A percentile compares a stretch with the other conserved stretches of the same genome.
These are phyloP conservation scores for Philantomba maxwellii DNA, from an alignment of 2,113 vertebrate species.

Conservation along the genomic window DNA sequence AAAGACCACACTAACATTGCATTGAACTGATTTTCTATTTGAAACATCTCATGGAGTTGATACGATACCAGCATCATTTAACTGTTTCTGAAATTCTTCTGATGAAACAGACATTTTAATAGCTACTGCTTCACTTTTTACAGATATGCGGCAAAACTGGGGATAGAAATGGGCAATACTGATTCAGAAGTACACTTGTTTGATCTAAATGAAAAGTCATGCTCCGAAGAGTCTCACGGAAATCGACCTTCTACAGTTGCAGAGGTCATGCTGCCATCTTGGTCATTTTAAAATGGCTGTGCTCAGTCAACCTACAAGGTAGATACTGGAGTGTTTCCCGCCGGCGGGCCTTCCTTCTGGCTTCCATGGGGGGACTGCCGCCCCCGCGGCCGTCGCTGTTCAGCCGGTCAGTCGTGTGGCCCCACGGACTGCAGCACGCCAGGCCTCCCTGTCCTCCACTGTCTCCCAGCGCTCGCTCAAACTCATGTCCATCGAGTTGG, in stretches of 20 bases:
- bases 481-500: accelerated
- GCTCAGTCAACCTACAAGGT: background rate
- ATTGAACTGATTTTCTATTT: background rate
- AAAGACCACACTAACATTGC: background rate
- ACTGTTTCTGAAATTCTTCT: background rate
- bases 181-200: background rate
- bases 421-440: background rate
- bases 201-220: background rate
- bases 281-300: background rate
- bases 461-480: background rate
- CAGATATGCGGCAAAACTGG: accelerated
- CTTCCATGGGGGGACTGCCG: accelerated
- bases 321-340: background rate
- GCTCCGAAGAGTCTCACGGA: accelerated
- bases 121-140: background rate
- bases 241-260: accelerated
- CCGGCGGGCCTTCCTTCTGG: background rate
- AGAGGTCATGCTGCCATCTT: accelerated
- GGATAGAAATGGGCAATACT: background rate
- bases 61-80: background rate
- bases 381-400: background rate
- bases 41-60: background rate
- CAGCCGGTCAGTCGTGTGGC: accelerated
- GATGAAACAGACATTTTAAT: background rate
- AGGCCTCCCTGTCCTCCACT: background rate